A percentile compares a stretch with the other conserved stretches of the same genome.
phyloP scores from a whole-genome alignment of 1,140 invertebrate genomes.

The Drosophila pachea region DNA sequence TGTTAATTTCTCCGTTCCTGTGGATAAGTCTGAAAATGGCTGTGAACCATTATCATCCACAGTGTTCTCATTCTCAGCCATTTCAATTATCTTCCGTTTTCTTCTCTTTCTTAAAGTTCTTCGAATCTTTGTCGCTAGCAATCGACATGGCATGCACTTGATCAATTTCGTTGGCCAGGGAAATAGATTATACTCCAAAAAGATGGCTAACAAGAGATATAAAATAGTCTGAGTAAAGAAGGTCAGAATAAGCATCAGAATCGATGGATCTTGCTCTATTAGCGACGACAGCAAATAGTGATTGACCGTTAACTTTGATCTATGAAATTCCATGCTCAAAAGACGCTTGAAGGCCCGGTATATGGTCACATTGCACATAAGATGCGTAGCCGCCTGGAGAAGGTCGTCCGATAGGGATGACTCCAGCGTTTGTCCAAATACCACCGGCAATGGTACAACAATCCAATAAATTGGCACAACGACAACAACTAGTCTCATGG shows the following conservation, averaged over 20 bases:
- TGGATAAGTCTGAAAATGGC: too few species aligned
- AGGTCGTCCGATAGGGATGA: neutral
- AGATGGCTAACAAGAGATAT: slow-evolving; percentile 17
- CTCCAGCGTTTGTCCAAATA: slow-evolving; percentile 4
- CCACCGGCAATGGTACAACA: slow-evolving; percentile 31
- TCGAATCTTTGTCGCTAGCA: too few species aligned
- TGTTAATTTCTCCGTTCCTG: too few species aligned
- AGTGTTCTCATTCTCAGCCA: neutral
- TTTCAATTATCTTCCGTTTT: too few species aligned
- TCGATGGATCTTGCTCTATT: too few species aligned
- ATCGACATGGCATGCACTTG: neutral
- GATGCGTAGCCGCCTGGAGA: neutral
- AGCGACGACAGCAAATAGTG: slow-evolving; percentile 24
- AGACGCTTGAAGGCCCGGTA: slow-evolving; percentile 32
- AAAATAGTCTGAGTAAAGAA: slow-evolving; percentile 32
- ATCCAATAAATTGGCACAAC: slow-evolving; percentile 49
- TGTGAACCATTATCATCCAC: too few species aligned
- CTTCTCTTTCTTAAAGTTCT: too few species aligned
- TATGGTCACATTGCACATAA: slow-evolving; percentile 52
- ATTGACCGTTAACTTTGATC: neutral
- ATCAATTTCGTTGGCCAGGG: neutral
- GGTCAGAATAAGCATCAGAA: too few species aligned
- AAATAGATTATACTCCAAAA: slow-evolving; percentile 5
- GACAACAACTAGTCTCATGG: slow-evolving; percentile 21
- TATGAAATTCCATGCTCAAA: slow-evolving; percentile 27